Evolutionary conservation across 2,113 vertebrate species (phyloP).

Genomic region (Heloderma charlesbogerti): DNA sequence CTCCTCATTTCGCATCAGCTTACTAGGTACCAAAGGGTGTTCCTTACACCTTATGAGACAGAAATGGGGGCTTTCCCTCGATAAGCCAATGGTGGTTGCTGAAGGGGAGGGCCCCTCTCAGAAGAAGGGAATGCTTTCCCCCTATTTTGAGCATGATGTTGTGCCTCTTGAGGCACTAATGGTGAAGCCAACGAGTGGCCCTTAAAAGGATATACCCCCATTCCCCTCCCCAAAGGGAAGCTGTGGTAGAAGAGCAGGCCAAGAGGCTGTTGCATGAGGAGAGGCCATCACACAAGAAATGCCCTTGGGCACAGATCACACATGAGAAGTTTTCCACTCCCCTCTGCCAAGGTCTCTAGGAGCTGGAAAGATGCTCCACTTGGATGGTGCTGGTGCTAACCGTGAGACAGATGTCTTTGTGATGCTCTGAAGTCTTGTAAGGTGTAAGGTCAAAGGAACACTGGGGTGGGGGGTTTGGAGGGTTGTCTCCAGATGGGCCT

Average conservation of each 20-base stretch:
- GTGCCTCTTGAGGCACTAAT: constrained; percentile 50
- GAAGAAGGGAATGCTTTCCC: constrained; percentile 67
- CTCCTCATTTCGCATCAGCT: constrained; percentile 66
- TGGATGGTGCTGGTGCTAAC: constrained; percentile 92
- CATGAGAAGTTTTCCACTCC: constrained; percentile 71
- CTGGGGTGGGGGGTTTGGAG: constrained; percentile 83
- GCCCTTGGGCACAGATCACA: constrained; percentile 65
- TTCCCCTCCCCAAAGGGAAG: constrained; percentile 59
- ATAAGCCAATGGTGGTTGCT: constrained; percentile 64
- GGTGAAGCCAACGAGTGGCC: constrained; percentile 66
- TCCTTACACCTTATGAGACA: constrained; percentile 60
- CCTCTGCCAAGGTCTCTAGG: constrained; percentile 78
- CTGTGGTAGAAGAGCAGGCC: constrained; percentile 68
- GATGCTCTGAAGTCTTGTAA: constrained; percentile 92
- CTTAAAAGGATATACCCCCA: not conserved
- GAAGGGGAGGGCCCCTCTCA: constrained; percentile 66
- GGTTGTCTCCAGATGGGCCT: constrained; percentile 82
- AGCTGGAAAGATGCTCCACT: constrained; percentile 87
- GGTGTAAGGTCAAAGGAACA: constrained; percentile 96
- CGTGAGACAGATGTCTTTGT: constrained; percentile 98
- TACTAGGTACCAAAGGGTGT: constrained; percentile 51
- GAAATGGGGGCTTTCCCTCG: constrained; percentile 64
- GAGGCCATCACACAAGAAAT: constrained; percentile 72
- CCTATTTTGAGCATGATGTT: constrained; percentile 64
- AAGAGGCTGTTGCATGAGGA: constrained; percentile 68